Evolutionary conservation across 2,888 invertebrate genomes (phyloP).

Genomic region (Cylindroiulus punctatus): DNA sequence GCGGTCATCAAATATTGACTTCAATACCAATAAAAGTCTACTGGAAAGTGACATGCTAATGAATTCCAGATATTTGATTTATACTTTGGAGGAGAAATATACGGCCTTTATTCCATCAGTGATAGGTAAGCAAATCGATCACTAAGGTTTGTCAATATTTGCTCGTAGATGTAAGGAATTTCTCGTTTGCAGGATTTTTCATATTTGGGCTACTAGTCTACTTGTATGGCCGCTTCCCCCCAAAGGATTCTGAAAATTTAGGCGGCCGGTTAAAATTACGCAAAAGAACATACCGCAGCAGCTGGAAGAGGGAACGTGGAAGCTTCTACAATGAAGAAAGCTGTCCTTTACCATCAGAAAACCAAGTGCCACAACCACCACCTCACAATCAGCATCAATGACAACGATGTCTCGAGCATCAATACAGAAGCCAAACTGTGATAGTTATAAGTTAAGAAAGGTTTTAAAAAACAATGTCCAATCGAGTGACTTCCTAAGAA

Average conservation of each 20-base stretch:
- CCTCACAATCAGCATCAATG: background rate
- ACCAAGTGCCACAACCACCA: conserved; percentile 25
- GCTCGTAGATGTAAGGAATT: too few species aligned
- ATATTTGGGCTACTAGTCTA: conserved; percentile 64
- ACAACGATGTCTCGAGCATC: background rate
- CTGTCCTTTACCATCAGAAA: background rate
- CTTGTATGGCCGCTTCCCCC: conserved; percentile 65
- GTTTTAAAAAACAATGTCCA: background rate
- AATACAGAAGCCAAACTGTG: conserved; percentile 6
- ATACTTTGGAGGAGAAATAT: conserved; percentile 66
- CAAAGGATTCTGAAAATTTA: conserved; percentile 59
- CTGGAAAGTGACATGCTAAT: conserved; percentile 67
- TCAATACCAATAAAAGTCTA: conserved; percentile 65
- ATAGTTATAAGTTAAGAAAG: background rate
- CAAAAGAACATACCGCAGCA: conserved; percentile 59
- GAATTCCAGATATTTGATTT: conserved; percentile 68
- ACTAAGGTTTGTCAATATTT: background rate
- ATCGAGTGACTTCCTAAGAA: background rate
- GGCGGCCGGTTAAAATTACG: conserved; percentile 60
- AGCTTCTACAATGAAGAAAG: conserved; percentile 49
- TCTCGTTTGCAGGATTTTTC: conserved; percentile 61
- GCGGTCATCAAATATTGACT: conserved; percentile 65
- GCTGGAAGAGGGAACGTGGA: conserved; percentile 61
- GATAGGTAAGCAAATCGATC: conserved; percentile 60
- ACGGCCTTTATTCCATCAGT: conserved; percentile 68